phyloP scores from a whole-genome alignment of 1,140 invertebrate genomes.

The Euwallacea fornicatus region DNA sequence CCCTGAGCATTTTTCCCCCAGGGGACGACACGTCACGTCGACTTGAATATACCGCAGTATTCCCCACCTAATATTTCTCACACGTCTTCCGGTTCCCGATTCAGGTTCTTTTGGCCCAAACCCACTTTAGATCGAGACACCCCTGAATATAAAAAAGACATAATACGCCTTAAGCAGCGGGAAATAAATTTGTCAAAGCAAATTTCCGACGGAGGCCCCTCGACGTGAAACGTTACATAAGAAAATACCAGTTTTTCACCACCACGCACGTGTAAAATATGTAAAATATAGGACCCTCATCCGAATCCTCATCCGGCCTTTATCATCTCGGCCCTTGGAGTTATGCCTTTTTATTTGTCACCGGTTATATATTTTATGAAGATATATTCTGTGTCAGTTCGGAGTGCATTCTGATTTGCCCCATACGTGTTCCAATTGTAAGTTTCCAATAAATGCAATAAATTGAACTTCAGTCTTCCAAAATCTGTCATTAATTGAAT shows the following conservation, averaged over 20 bases:
- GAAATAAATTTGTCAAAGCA: conserved; percentile 37
- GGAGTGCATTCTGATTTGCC: too few species aligned
- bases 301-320: conserved; percentile 7
- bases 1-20: too few species aligned
- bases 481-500: too few species aligned
- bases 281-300: conserved; percentile 10
- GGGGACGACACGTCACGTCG: background rate
- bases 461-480: too few species aligned
- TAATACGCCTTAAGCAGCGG: conserved; percentile 35
- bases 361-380: conserved; percentile 9
- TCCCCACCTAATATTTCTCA: conserved; percentile 12
- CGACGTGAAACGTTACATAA: conserved; percentile 22
- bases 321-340: conserved; percentile 20
- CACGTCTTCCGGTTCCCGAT: conserved; percentile 13
- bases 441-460: too few species aligned
- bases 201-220: conserved; percentile 15
- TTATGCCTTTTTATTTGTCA: conserved; percentile 25
- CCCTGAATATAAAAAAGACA: conserved; percentile 37
- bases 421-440: too few species aligned
- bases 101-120: conserved; percentile 19
- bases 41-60: background rate
- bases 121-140: conserved; percentile 20
- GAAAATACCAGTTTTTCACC: conserved; percentile 21
- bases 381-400: background rate
- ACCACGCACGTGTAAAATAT: conserved; percentile 32